phyloP scores from a whole-genome alignment of 2,113 vertebrate species.

The Asarcornis scutulata region DNA sequence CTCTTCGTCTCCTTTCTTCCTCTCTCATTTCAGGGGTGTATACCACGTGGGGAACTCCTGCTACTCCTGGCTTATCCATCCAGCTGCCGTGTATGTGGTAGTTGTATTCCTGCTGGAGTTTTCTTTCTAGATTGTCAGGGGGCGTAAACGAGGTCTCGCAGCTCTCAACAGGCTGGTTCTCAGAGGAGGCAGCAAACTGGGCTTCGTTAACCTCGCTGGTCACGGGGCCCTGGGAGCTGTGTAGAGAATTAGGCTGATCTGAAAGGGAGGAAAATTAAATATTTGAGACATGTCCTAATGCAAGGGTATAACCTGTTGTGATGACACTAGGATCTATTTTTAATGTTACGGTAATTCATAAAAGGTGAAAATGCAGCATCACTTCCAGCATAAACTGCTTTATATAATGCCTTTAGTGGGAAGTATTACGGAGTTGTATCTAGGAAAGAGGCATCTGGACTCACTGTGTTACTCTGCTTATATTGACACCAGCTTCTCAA shows the following conservation, averaged over 20 bases:
- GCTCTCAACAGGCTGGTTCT: constrained; percentile 78
- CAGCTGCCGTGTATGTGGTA: constrained; percentile 84
- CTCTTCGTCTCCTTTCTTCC: constrained; percentile 66
- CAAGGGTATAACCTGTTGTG: not conserved
- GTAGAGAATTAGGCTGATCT: constrained; percentile 85
- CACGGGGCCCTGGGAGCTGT: constrained; percentile 80
- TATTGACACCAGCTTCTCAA: not conserved
- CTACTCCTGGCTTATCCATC: constrained; percentile 55
- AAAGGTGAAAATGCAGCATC: not conserved
- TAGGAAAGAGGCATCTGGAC: not conserved
- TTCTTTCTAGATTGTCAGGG: constrained; percentile 68
- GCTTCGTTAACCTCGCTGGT: constrained; percentile 42
- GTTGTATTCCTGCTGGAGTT: constrained; percentile 84
- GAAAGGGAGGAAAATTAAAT: not conserved
- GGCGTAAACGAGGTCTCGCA: constrained; percentile 40
- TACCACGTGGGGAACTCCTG: not conserved
- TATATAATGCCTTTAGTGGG: not conserved
- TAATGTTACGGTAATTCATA: not conserved
- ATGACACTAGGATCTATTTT: not conserved
- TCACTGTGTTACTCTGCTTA: not conserved
- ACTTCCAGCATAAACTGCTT: not conserved
- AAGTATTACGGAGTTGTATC: not conserved
- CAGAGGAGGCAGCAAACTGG: constrained; percentile 20
- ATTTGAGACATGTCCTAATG: constrained; percentile 5
- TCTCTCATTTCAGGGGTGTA: not conserved